Evolutionary conservation across 2,113 vertebrate species (phyloP).

Genomic region (Geococcyx californianus): DNA sequence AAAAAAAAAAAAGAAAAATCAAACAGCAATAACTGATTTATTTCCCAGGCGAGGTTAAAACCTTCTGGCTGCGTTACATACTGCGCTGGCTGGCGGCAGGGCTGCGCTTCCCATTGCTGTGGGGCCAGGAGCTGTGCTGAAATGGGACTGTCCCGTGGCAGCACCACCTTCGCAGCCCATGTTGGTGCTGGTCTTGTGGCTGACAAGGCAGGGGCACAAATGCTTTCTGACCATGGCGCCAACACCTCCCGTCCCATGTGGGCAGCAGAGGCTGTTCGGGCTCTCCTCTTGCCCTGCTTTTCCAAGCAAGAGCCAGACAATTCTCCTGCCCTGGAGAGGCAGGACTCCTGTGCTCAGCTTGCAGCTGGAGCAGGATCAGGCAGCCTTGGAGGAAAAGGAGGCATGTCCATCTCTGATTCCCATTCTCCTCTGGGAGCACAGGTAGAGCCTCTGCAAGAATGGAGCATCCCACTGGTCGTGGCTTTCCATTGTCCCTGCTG

Average conservation of each 20-base stretch:
- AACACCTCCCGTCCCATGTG: rapidly evolving
- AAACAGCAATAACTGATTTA: background rate
- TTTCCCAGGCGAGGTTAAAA: background rate
- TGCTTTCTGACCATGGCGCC: rapidly evolving
- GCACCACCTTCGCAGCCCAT: rapidly evolving
- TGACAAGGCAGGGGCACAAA: background rate
- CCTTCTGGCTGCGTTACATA: background rate
- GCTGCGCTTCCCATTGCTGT: rapidly evolving
- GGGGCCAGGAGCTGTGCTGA: background rate
- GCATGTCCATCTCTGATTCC: background rate
- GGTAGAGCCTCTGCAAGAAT: background rate
- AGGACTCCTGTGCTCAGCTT: background rate
- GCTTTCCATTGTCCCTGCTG: background rate
- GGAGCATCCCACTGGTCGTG: rapidly evolving
- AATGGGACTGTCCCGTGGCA: rapidly evolving
- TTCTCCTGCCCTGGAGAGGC: background rate
- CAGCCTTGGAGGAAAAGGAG: background rate
- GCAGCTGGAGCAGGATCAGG: background rate
- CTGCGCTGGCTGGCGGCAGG: rapidly evolving
- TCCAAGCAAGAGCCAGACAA: background rate
- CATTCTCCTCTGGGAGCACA: background rate
- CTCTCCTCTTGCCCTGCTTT: background rate
- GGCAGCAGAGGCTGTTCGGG: too few relatives aligned
- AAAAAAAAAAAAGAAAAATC: background rate
- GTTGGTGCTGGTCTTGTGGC: rapidly evolving